Evolutionary conservation across 2,797 vertebrate genomes (phyloP).

Genomic region (Sitta carolinensis): DNA sequence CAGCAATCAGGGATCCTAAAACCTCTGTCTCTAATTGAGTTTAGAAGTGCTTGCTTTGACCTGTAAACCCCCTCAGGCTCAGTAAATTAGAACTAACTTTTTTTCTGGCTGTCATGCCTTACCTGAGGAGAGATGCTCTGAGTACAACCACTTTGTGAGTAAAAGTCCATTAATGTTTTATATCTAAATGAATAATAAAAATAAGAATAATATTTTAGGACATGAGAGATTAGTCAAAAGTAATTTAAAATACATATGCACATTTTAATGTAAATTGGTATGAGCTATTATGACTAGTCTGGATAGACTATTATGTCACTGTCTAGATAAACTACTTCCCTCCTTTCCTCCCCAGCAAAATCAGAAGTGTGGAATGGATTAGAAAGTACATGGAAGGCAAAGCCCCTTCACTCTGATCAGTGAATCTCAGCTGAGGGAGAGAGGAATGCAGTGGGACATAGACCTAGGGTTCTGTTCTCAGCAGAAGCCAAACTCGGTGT

Average conservation of each 20-base stretch:
- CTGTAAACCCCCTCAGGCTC: background rate
- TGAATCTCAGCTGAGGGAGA: background rate
- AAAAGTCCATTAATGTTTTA: background rate
- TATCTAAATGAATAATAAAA: slow-evolving; percentile 9
- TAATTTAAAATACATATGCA: background rate
- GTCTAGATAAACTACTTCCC: background rate
- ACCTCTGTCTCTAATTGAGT: background rate
- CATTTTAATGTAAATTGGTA: background rate
- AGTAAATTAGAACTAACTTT: background rate
- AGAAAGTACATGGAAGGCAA: background rate
- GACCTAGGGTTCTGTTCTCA: background rate
- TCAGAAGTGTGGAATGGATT: background rate
- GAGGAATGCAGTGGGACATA: background rate
- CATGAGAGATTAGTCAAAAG: background rate
- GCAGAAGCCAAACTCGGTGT: background rate
- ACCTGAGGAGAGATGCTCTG: background rate
- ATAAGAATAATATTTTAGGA: background rate
- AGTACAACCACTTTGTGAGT: background rate
- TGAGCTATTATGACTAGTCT: background rate
- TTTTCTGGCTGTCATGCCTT: background rate
- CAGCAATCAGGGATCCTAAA: background rate
- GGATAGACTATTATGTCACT: background rate
- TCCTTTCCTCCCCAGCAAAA: background rate
- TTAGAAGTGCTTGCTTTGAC: background rate
- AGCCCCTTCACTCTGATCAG: background rate